Evolutionary conservation across 2,888 invertebrate species (phyloP), one percentile per base, ranked within the genome.

Genomic region (Rhabditoides inermis): DNA sequence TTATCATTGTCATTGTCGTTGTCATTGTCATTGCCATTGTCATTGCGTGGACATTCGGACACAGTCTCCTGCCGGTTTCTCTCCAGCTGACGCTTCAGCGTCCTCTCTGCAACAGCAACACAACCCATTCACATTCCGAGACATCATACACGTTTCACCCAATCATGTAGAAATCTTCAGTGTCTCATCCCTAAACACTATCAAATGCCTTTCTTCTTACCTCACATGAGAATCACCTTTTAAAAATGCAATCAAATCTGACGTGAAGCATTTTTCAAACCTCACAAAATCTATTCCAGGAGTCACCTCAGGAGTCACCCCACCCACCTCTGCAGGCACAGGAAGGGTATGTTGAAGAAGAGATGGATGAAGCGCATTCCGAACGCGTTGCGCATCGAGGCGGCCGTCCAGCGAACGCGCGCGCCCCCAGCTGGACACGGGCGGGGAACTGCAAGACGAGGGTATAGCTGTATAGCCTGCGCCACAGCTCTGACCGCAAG

Each of bases 261-360:
- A n/a, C n/a, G n/a, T n/a, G n/a, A n/a, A n/a, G n/a, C n/a, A n/a
- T n/a, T n/a, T n/a, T n/a, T n/a, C n/a, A n/a, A n/a, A 32, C 32
- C 32, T 10, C 32, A 10, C 15, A 32, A 32, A 32, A 32, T 10
- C 15, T 15, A 32, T 10, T 10, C 15, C 32, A 32, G 15, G 10
- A 32, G 10, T 7, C 39, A 39, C 10, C n/a, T n/a, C n/a, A n/a
- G n/a, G n/a, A 36, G 18, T 79, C n/a, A n/a, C 49, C n/a, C n/a
- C n/a, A n/a, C n/a, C n/a, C 36, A 27, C 45, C 44, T 37, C 81
- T 92, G 92, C 28, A 94, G 81, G 75, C 88, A 85, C 48, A 94
- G 81, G 77, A 92, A 94, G 49, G 94, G 92, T 53, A 94, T 82
- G 78, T 90, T 91, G 76, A 94, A 86, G 80, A 92, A 94, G 79